Percentiles rank a stretch among this genome's conserved stretches.
Conservation (phyloP, 2,888 invertebrate genomes). For the Aleiodes testaceus region DNA sequence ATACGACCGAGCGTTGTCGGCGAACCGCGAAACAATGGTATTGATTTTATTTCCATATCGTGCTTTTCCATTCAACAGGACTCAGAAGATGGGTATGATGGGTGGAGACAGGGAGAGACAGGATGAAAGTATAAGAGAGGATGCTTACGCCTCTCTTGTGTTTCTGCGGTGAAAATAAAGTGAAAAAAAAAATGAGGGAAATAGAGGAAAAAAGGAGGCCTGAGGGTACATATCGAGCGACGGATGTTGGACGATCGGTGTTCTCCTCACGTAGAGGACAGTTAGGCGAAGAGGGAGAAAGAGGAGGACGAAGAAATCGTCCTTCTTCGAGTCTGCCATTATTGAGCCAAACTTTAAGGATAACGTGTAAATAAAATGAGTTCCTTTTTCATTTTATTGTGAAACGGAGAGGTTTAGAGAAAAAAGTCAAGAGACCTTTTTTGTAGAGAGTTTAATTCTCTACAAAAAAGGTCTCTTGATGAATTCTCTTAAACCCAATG, state of each 20-base stretch:
- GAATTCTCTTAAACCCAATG: no score
- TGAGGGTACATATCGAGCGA: conserved; percentile 70
- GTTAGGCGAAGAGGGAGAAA: conserved; percentile 42
- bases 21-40: conserved; percentile 71
- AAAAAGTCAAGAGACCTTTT: no score
- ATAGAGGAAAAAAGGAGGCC: conserved; percentile 49
- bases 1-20: conserved; percentile 49
- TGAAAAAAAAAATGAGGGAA: neutral
- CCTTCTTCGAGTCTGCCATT: conserved; percentile 16
- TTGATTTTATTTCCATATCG: conserved; percentile 72
- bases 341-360: conserved; percentile 24
- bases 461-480: no score
- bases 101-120: conserved; percentile 3
- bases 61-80: conserved; percentile 49
- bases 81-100: conserved; percentile 42
- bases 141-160: conserved; percentile 35
- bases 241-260: conserved; percentile 69
- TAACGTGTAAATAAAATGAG: conserved; percentile 25
- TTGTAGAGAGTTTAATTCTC: no score
- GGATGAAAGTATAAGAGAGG: conserved; percentile 28
- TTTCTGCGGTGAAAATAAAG: conserved; percentile 37
- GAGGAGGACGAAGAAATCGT: conserved; percentile 14
- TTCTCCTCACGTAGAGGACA: conserved; percentile 69
- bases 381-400: no score
- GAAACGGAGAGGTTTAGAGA: no score